Base-by-base conservation (phyloP, 2,113 vertebrate genomes). In the Ceyx margarethae region DNA sequence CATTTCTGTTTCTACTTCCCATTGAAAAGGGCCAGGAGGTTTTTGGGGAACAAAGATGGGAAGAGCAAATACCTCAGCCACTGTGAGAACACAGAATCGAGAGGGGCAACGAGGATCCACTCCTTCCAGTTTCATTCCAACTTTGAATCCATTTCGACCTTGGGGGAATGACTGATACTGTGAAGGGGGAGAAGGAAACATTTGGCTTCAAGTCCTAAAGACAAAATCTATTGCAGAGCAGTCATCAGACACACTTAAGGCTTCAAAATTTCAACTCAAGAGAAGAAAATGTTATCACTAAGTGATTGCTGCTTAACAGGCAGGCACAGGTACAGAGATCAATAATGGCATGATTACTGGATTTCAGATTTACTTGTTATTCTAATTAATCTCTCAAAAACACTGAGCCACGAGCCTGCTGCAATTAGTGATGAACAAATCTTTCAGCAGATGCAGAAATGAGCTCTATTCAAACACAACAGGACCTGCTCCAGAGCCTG, bases 61-160 rank as follows among this genome's bases (percentile, higher is more conserved):
- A 91, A 79, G 2, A 87, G 42, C 45, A 90, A 84, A 35, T 95
- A 99, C 98, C 98, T 99, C 98, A 65, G 98, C 98, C 54, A 98
- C 98, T 19, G 98, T 98, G 80, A 99, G 98, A 45, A 99, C 98
- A 86, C 99, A 99, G 92, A 98, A 98, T 48, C 97, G 97, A 67
- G 98, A 98, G 13, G 98, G 98, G 76, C 98, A 98, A 13, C 97
- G 98, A 7, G 98, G 98, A 96, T 99, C 99, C 69, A 99, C 96
- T 9, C 99, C 99, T 95, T 99, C 99, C 87, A 99, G 85, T 90
- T 99, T 99, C 98, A 99, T 99, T 87, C 98, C 98, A 93, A 98
- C 98, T 96, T 98, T 99, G 95, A 99, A 99, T 87, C 98, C 97
- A 90, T 99, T 99, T 81, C 98, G 98, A 91, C 98, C 98, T 95